Conservation (phyloP, 2,797 vertebrate species). For the Microctenopoma steveboyesi region DNA sequence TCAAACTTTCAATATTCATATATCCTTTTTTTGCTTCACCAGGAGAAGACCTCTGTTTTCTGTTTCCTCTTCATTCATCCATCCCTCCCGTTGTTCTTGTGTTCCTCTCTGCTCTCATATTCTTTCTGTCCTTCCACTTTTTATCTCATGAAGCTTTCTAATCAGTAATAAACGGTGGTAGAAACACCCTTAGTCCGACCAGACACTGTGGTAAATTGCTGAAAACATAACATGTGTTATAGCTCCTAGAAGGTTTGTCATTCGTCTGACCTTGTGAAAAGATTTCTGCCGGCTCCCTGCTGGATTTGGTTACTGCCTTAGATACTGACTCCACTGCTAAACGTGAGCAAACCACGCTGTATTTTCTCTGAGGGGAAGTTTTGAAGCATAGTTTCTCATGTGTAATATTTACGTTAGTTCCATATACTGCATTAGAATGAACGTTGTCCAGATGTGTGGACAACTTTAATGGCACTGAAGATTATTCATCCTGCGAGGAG, state of each 20-base stretch:
- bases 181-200: neutral
- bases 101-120: too few relatives aligned
- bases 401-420: too few relatives aligned
- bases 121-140: neutral
- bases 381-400: neutral
- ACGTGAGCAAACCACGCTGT: neutral
- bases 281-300: neutral
- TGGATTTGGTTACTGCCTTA: constrained; percentile 8
- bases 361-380: neutral
- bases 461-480: neutral
- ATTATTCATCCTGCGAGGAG: constrained; percentile 21
- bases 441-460: too few relatives aligned
- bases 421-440: too few relatives aligned
- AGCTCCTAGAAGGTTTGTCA: constrained; percentile 19
- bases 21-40: neutral
- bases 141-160: neutral
- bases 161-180: neutral
- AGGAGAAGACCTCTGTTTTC: too few relatives aligned
- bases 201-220: neutral
- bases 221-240: constrained; percentile 1
- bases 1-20: too few relatives aligned
- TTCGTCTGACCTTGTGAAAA: constrained; percentile 53
- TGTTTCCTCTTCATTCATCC: neutral
- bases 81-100: neutral
- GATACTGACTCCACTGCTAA: neutral